These are phyloP conservation scores for Trinectes maculatus DNA, from an alignment of 2,113 vertebrate species.

Conservation along the genomic window DNA sequence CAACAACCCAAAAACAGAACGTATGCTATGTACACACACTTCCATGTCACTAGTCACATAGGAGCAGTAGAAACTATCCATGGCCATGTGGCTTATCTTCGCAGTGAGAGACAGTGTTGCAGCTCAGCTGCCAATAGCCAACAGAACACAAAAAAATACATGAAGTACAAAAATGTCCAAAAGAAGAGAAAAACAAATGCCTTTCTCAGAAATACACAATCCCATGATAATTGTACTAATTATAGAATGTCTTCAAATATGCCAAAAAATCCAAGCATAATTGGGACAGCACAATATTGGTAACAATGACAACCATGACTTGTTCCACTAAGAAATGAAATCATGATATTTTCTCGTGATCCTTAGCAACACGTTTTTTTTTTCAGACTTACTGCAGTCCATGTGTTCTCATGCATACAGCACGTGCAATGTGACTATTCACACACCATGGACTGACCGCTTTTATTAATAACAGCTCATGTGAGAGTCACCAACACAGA, in stretches of 20 bases:
- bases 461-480: not conserved
- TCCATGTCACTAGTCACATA: not conserved
- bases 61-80: not conserved
- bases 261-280: not conserved
- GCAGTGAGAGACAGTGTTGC: not conserved
- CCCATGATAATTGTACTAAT: not conserved
- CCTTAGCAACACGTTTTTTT: not conserved
- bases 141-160: not conserved
- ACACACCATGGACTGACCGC: not conserved
- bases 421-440: not conserved
- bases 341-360: not conserved
- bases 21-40: not conserved
- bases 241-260: not conserved
- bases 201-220: too few relatives aligned
- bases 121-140: conserved; percentile 5
- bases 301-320: not conserved
- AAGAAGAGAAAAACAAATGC: not conserved
- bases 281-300: not conserved
- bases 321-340: not conserved
- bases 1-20: not conserved
- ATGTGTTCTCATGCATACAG: not conserved
- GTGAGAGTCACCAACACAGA: not conserved
- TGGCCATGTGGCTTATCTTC: conserved; percentile 7
- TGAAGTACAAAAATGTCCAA: too few relatives aligned
- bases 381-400: not conserved